Evolutionary conservation across 1,140 invertebrate genomes (phyloP).

Genomic region (Zophobas morio): DNA sequence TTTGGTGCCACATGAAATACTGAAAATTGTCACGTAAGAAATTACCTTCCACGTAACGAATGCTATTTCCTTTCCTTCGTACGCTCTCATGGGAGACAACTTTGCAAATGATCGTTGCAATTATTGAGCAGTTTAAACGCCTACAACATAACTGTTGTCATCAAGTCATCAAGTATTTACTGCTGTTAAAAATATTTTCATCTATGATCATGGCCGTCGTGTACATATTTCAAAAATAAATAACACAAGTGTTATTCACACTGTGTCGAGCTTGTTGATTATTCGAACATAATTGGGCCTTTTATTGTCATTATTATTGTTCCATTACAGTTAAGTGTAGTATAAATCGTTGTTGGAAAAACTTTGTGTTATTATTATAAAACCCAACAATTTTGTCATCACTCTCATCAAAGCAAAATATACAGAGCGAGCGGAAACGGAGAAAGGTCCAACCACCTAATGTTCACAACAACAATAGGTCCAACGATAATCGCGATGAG

Average conservation of each 20-base stretch:
- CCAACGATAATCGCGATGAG: constrained; percentile 56
- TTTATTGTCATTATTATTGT: constrained; percentile 8
- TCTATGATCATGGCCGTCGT: not conserved
- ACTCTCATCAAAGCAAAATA: constrained; percentile 41
- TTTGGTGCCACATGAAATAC: constrained; percentile 51
- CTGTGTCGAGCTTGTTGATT: not conserved
- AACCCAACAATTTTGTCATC: constrained; percentile 38
- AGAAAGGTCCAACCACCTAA: constrained; percentile 49
- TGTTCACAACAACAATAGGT: constrained; percentile 53
- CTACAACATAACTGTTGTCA: constrained; percentile 1
- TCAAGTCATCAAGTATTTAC: not conserved
- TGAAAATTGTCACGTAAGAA: constrained; percentile 53
- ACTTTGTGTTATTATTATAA: constrained; percentile 28
- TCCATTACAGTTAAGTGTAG: constrained; percentile 9
- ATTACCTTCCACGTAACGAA: constrained; percentile 21
- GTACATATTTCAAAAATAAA: not conserved
- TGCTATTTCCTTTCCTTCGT: constrained; percentile 9
- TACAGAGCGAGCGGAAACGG: constrained; percentile 37
- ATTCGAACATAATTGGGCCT: constrained; percentile 8
- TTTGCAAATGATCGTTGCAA: not conserved
- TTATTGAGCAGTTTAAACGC: constrained; percentile 12
- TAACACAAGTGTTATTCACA: not conserved
- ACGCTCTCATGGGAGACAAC: not conserved
- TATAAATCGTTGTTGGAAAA: constrained; percentile 16
- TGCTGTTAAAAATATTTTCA: not conserved